These are phyloP conservation scores for Volucella bombylans DNA, from an alignment of 2,888 invertebrate genomes.

Conservation along the genomic window DNA sequence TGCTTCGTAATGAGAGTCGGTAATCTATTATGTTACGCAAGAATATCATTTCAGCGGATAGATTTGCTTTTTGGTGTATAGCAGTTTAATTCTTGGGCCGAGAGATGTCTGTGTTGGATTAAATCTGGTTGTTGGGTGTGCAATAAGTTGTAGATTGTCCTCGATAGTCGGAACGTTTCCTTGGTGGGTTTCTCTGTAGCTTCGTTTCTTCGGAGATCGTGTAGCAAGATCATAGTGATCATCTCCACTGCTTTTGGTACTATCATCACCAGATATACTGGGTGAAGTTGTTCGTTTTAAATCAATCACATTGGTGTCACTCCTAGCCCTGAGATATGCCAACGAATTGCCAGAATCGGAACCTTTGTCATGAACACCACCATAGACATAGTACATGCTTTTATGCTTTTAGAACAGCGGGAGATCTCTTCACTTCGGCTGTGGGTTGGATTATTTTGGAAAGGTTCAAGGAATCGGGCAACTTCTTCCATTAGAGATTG, in stretches of 20 bases:
- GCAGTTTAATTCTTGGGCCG: slow-evolving; percentile 37
- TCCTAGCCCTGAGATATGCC: slow-evolving; percentile 79
- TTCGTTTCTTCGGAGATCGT: no score
- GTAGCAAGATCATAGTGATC: slow-evolving; percentile 77
- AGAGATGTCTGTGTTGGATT: slow-evolving; percentile 77
- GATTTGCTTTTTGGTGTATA: slow-evolving; percentile 66
- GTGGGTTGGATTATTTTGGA: slow-evolving; percentile 75
- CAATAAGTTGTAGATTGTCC: slow-evolving; percentile 86
- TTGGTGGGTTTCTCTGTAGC: no score
- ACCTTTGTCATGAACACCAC: slow-evolving; percentile 73
- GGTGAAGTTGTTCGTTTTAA: slow-evolving; percentile 61
- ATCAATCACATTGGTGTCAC: slow-evolving; percentile 80
- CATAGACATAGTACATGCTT: slow-evolving; percentile 81
- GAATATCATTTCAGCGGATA: slow-evolving; percentile 79
- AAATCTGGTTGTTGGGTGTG: slow-evolving; percentile 86
- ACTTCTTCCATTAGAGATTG: slow-evolving; percentile 87
- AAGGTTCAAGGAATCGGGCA: slow-evolving; percentile 86
- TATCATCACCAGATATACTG: slow-evolving; percentile 51
- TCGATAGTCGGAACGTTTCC: slow-evolving; percentile 86
- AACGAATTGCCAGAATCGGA: slow-evolving; percentile 69
- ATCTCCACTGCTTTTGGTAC: slow-evolving; percentile 62
- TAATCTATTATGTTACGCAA: slow-evolving; percentile 81
- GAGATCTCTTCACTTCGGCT: slow-evolving; percentile 79
- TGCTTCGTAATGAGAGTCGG: slow-evolving; percentile 81
- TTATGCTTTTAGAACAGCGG: slow-evolving; percentile 82